Evolutionary conservation across 2,888 invertebrate species (phyloP).

Genomic region (Drosophila percnosoma): DNA sequence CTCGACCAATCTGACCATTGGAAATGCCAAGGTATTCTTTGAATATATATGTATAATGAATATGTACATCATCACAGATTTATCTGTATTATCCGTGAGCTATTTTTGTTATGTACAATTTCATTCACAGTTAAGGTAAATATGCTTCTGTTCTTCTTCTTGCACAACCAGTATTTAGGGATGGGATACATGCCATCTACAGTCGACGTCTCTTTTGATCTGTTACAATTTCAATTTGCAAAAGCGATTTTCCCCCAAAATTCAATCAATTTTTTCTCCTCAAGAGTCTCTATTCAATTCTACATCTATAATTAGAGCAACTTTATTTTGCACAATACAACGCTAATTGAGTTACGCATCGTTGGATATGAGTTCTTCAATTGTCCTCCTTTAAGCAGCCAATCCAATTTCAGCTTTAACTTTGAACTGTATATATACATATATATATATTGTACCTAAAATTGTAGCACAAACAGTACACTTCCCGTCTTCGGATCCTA

Average conservation of each 20-base stretch:
- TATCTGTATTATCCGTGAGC: background rate
- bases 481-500: background rate
- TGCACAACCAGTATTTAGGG: background rate
- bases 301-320: background rate
- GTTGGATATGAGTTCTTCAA: background rate
- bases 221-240: background rate
- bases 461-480: background rate
- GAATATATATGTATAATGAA: background rate
- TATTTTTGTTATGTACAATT: background rate
- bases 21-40: background rate
- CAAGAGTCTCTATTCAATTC: background rate
- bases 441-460: background rate
- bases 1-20: slow-evolving; percentile 10
- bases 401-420: background rate
- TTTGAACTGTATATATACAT: background rate
- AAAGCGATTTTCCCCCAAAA: background rate
- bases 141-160: background rate
- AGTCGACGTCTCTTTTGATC: background rate
- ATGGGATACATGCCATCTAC: background rate
- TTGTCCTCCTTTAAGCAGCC: background rate
- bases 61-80: background rate
- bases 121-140: background rate
- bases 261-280: background rate
- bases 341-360: background rate
- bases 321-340: background rate